Conservation (phyloP, 2,113 vertebrate genomes). For the Lepidothrix coronata region DNA sequence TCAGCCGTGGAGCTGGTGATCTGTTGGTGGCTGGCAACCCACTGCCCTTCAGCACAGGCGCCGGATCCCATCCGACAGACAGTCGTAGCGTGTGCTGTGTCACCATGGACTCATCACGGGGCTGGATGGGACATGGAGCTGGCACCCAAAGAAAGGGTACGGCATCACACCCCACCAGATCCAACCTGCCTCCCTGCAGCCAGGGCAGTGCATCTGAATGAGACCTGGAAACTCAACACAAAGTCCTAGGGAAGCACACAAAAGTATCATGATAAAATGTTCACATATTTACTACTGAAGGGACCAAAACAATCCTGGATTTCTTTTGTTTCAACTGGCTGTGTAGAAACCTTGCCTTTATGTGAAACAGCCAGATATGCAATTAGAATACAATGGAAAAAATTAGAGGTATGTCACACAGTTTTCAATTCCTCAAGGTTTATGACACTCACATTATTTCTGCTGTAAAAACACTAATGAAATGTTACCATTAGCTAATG, state of each 20-base stretch:
- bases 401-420: background rate
- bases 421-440: background rate
- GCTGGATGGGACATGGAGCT: background rate
- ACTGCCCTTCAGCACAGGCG: background rate
- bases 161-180: background rate
- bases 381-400: background rate
- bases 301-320: background rate
- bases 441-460: background rate
- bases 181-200: background rate
- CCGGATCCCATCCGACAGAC: background rate
- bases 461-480: background rate
- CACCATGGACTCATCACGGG: accelerated
- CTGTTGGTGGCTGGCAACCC: background rate
- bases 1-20: background rate
- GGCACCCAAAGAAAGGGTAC: accelerated
- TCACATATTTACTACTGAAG: background rate
- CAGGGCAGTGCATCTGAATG: accelerated
- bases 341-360: background rate
- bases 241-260: accelerated
- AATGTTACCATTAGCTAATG: background rate
- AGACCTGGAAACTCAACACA: background rate
- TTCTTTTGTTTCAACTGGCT: background rate
- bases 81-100: background rate
- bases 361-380: background rate
- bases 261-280: background rate